A percentile compares a stretch with the other conserved stretches of the same genome.
Conservation (phyloP, 2,888 invertebrate species). For the Agrilus cyanescens region DNA sequence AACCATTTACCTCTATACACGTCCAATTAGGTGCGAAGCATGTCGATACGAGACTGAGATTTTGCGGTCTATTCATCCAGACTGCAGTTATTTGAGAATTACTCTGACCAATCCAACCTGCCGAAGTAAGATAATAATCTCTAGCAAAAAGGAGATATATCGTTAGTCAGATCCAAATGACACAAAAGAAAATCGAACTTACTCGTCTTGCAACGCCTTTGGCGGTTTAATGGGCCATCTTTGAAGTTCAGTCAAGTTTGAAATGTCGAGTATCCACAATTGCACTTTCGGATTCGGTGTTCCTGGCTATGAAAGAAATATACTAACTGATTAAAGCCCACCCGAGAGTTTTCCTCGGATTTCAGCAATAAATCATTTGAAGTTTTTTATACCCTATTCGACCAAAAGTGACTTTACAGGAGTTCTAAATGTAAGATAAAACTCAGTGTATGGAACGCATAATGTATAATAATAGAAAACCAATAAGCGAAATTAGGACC, state of each 20-base stretch:
- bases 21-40: constrained; percentile 75
- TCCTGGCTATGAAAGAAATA: constrained; percentile 51
- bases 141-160: constrained; percentile 37
- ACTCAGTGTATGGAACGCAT: too few relatives aligned
- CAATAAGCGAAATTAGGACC: too few relatives aligned
- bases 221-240: constrained; percentile 63
- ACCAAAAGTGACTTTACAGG: too few relatives aligned
- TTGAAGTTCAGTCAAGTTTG: constrained; percentile 51
- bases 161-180: not conserved
- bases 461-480: too few relatives aligned
- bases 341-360: too few relatives aligned
- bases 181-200: constrained; percentile 34
- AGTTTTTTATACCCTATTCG: too few relatives aligned
- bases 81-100: constrained; percentile 72
- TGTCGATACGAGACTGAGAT: constrained; percentile 75
- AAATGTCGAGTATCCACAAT: constrained; percentile 69
- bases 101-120: constrained; percentile 75
- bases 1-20: constrained; percentile 62
- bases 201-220: constrained; percentile 66
- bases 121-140: constrained; percentile 86
- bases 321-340: not conserved
- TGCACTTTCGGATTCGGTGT: constrained; percentile 75
- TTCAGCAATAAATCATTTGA: too few relatives aligned
- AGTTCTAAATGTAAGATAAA: too few relatives aligned
- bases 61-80: constrained; percentile 91